These are phyloP conservation scores for Nebria brevicollis DNA, from an alignment of 2,888 invertebrate species.

Conservation along the genomic window DNA sequence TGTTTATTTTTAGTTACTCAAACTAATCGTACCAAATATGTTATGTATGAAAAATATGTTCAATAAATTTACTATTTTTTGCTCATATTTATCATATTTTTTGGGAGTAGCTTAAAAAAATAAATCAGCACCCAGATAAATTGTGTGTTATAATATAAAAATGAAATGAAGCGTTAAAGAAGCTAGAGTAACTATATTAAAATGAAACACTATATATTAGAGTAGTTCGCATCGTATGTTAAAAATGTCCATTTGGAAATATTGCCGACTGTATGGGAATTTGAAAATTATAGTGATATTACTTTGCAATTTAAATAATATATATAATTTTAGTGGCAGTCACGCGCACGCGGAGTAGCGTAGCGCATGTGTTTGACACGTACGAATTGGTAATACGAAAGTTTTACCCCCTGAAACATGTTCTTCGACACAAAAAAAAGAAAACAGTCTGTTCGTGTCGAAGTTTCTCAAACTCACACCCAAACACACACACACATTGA, in stretches of 20 bases:
- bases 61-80: too few relatives aligned
- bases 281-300: slow-evolving; percentile 1
- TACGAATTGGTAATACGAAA: slow-evolving; percentile 40
- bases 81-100: too few relatives aligned
- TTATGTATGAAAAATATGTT: too few relatives aligned
- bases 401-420: slow-evolving; percentile 17
- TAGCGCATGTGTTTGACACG: slow-evolving; percentile 40
- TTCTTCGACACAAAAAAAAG: slow-evolving; percentile 15
- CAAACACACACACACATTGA: neutral
- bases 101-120: too few relatives aligned
- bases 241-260: neutral
- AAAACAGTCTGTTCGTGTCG: slow-evolving; percentile 35
- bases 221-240: neutral
- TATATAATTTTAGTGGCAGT: slow-evolving; percentile 36
- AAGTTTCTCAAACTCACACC: slow-evolving; percentile 14
- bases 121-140: too few relatives aligned
- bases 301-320: slow-evolving; percentile 10
- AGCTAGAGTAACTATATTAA: too few relatives aligned
- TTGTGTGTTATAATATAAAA: too few relatives aligned
- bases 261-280: neutral
- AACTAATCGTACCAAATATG: neutral
- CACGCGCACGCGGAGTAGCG: slow-evolving; percentile 10
- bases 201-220: neutral
- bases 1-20: neutral
- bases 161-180: too few relatives aligned